These are phyloP conservation scores for Melitaea cinxia DNA, from an alignment of 1,140 invertebrate species.

Conservation along the genomic window DNA sequence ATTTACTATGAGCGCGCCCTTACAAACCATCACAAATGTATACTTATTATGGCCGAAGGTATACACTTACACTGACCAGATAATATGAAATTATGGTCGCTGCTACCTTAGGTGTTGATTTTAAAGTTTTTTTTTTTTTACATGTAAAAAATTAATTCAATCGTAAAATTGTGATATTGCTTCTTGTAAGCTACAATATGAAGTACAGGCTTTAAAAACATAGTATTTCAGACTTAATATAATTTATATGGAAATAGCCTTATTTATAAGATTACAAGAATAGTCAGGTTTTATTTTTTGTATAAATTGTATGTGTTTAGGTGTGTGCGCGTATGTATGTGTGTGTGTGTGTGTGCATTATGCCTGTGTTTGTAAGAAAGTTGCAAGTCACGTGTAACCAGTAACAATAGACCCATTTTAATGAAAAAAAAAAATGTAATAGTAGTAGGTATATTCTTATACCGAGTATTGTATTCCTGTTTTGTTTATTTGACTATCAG, in stretches of 20 bases:
- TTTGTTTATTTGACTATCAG: no score
- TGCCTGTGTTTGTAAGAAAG: no score
- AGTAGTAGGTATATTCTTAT: no score
- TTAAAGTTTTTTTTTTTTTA: constrained; percentile 31
- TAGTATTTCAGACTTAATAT: not conserved
- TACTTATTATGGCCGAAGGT: constrained; percentile 29
- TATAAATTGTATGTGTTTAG: no score
- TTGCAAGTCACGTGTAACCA: no score
- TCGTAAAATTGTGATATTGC: constrained; percentile 4
- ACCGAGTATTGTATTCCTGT: no score
- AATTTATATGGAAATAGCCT: not conserved
- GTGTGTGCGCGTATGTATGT: not conserved
- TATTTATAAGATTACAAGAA: constrained; percentile 2
- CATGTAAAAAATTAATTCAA: constrained; percentile 15
- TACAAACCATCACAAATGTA: constrained; percentile 43
- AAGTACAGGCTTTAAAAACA: not conserved
- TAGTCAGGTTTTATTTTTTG: not conserved
- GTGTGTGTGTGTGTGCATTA: no score
- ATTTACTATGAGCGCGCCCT: constrained; percentile 37
- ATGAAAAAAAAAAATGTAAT: no score
- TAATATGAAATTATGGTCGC: constrained; percentile 33
- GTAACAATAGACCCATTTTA: no score
- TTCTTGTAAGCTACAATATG: not conserved
- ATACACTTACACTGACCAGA: constrained; percentile 30
- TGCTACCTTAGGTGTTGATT: constrained; percentile 34